Evolutionary conservation across 2,888 invertebrate genomes (phyloP).

Genomic region (Oscheius sp.): DNA sequence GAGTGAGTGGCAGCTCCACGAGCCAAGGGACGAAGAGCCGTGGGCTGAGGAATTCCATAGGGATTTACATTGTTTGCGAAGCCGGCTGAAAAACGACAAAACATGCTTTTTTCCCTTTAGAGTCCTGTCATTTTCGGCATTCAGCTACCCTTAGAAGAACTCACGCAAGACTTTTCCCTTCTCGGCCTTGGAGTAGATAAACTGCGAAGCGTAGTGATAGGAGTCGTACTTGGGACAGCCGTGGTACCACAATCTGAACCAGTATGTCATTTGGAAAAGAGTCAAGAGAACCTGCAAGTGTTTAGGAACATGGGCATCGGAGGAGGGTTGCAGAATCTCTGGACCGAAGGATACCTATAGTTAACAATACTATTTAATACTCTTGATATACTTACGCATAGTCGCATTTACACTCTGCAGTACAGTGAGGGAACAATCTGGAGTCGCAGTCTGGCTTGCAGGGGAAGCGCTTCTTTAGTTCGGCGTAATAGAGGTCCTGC

Average conservation of each 20-base stretch:
- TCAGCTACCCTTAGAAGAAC: background rate
- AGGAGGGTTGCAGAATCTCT: constrained; percentile 69
- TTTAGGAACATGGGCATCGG: constrained; percentile 67
- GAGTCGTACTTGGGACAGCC: constrained; percentile 66
- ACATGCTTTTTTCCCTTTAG: background rate
- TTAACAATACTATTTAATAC: background rate
- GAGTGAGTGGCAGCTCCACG: background rate
- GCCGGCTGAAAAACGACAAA: constrained; percentile 43
- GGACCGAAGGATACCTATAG: constrained; percentile 65
- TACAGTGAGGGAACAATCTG: constrained; percentile 63
- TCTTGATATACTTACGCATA: constrained; percentile 65
- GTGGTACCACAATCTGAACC: constrained; percentile 62
- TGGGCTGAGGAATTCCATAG: constrained; percentile 43
- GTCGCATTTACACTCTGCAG: constrained; percentile 66
- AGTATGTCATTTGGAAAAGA: background rate
- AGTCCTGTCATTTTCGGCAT: no score
- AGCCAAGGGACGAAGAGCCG: constrained; percentile 9
- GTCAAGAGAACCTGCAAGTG: constrained; percentile 56
- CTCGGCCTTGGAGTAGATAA: constrained; percentile 67
- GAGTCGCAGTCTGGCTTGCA: constrained; percentile 67
- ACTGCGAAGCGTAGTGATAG: constrained; percentile 68
- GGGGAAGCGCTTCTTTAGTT: constrained; percentile 59
- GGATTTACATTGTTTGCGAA: constrained; percentile 43
- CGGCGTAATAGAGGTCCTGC: constrained; percentile 46
- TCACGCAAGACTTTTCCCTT: constrained; percentile 66